A percentile compares a stretch with the other conserved stretches of the same genome.
Evolutionary conservation across 2,888 invertebrate species (phyloP).

Genomic region (Drosophila aldrichi): DNA sequence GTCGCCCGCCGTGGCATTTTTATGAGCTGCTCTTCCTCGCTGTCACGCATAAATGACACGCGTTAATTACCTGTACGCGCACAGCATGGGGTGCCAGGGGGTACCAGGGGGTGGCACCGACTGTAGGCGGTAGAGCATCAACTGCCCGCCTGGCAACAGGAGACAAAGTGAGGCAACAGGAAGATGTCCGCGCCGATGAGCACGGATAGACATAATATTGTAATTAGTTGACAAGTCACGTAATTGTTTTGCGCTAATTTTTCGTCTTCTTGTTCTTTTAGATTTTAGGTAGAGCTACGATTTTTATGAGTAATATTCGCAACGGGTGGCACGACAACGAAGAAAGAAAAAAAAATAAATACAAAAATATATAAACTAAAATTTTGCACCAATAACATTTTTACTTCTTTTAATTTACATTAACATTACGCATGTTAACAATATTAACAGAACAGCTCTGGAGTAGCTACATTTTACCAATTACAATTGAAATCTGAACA

Average conservation of each 20-base stretch:
- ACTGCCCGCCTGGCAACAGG: constrained; percentile 16
- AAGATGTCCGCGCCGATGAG: constrained; percentile 40
- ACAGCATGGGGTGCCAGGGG: background rate
- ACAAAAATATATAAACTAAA: too few relatives aligned
- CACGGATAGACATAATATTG: constrained; percentile 68
- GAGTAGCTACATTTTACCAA: too few relatives aligned
- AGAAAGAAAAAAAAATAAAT: too few relatives aligned
- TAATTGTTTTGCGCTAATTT: constrained; percentile 66
- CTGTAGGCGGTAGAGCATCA: constrained; percentile 1
- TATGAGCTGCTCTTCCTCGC: constrained; percentile 63
- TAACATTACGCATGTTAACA: too few relatives aligned
- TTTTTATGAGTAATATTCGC: constrained; percentile 10
- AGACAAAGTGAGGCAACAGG: constrained; percentile 40
- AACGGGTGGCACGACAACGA: background rate
- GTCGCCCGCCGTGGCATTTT: constrained; percentile 68
- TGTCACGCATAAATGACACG: constrained; percentile 70
- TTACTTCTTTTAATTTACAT: too few relatives aligned
- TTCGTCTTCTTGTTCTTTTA: background rate
- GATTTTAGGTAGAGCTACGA: constrained; percentile 21
- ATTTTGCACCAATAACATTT: too few relatives aligned
- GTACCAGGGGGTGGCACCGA: background rate
- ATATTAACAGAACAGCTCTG: too few relatives aligned
- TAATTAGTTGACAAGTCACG: constrained; percentile 83
- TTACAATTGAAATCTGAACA: too few relatives aligned
- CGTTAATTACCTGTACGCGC: constrained; percentile 68